These are phyloP conservation scores for Aphis gossypii DNA, from an alignment of 1,140 invertebrate species.

Conservation along the genomic window DNA sequence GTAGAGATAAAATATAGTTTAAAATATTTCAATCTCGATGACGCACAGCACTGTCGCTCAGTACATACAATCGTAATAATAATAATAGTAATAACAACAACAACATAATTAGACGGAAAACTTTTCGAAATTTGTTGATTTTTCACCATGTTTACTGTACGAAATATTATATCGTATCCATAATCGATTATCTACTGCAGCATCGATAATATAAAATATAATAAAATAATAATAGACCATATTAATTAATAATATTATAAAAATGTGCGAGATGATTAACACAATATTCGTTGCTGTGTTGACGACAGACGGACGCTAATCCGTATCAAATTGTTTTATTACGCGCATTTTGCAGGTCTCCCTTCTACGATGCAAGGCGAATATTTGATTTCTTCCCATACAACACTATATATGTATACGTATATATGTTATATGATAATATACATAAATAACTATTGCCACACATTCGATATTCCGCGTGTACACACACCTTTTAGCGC, in stretches of 20 bases:
- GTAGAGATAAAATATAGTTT: no score
- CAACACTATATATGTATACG: background rate
- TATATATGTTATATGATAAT: no score
- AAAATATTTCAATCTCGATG: no score
- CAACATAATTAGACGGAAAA: background rate
- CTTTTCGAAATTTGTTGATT: background rate
- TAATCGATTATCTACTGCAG: no score
- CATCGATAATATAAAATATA: no score
- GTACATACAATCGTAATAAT: background rate
- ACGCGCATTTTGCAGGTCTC: background rate
- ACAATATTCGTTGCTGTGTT: background rate
- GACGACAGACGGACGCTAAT: background rate
- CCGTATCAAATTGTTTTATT: background rate
- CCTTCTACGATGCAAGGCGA: background rate
- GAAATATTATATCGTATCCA: no score
- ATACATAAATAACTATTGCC: background rate
- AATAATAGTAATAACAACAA: background rate
- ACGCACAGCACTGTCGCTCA: no score
- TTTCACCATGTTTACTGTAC: no score
- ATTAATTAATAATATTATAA: no score
- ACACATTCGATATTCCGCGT: constrained; percentile 11
- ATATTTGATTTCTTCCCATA: background rate
- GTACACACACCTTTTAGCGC: background rate
- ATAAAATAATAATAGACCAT: no score
- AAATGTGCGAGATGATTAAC: background rate